Evolutionary conservation across 1,140 invertebrate genomes (phyloP).

Genomic region (Platorchestia sp.): DNA sequence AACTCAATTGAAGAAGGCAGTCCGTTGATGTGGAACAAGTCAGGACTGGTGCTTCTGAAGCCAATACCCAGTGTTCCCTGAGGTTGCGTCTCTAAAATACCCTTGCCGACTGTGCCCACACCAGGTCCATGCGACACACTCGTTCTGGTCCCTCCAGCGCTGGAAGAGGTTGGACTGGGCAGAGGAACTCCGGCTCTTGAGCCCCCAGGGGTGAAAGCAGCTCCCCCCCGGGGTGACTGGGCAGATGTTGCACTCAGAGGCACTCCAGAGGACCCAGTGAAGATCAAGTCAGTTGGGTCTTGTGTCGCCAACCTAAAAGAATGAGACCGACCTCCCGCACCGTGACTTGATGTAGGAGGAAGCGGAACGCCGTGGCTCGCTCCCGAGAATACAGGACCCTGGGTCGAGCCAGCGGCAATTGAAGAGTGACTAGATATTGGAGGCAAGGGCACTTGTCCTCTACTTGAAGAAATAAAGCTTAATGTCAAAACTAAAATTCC

Average conservation of each 20-base stretch:
- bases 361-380: background rate
- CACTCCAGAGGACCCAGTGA: slow-evolving; percentile 8
- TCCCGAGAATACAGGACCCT: background rate
- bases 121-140: too few species aligned
- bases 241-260: slow-evolving; percentile 28
- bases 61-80: background rate
- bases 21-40: slow-evolving; percentile 5
- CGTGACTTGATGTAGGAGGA: background rate
- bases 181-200: slow-evolving; percentile 24
- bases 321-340: background rate
- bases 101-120: background rate
- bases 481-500: background rate
- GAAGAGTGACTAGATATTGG: background rate
- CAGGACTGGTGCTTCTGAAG: background rate
- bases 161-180: background rate
- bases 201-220: slow-evolving; percentile 10
- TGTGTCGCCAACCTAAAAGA: background rate
- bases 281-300: background rate
- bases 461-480: background rate
- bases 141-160: background rate
- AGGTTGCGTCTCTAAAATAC: slow-evolving; percentile 12
- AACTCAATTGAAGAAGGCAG: slow-evolving; percentile 13
- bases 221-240: background rate
- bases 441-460: slow-evolving; percentile 10
- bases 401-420: background rate